Evolutionary conservation across 2,113 vertebrate genomes (phyloP), one percentile per base, ranked within the genome.

Genomic region (Chionis minor): DNA sequence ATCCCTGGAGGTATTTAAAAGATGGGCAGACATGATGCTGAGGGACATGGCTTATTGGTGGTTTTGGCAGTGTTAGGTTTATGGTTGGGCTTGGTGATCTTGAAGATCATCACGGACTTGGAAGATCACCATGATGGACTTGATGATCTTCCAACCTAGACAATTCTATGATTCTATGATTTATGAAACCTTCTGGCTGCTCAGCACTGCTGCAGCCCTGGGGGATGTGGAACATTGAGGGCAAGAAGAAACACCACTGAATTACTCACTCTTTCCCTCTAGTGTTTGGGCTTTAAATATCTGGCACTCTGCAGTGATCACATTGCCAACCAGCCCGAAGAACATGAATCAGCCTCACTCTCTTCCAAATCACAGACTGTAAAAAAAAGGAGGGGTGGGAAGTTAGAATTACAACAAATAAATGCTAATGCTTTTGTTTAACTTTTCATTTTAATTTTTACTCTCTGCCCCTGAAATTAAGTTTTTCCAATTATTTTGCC

Each of bases 331-430:
- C 69, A 71, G 51, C 15, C 33, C 54, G 12, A 88, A 71, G 23
- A 79, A 42, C 3, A 10, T 32, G 14, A 86, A 73, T 84, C 75
- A 78, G 19, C 1, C 4, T 7, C 8, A 18, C 49, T 61, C 86
- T 61, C 42, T 92, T 32, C 10, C 20, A 93, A 56, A 66, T 47
- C 23, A 51, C 32, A 47, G 14, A 52, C 30, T 42, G 5, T 38
- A n/a, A 65, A 79, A 81, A 81, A 28, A 55, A 40, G 1, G 5
- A 4, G 0, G 8, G 2, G 0, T 1, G 3, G 2, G 5, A 0
- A 12, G 8, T 51, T 61, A 35, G 9, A 72, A 55, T 59, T 51
- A 20, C 18, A 73, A 24, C 17, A 62, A 66, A 74, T 47, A 74
- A 63, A 33, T 63, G 51, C 24, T 3, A 7, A 2, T 42, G 11